Base-by-base conservation (phyloP, 2,888 invertebrate genomes). In the Chrysotoxum bicinctum region DNA sequence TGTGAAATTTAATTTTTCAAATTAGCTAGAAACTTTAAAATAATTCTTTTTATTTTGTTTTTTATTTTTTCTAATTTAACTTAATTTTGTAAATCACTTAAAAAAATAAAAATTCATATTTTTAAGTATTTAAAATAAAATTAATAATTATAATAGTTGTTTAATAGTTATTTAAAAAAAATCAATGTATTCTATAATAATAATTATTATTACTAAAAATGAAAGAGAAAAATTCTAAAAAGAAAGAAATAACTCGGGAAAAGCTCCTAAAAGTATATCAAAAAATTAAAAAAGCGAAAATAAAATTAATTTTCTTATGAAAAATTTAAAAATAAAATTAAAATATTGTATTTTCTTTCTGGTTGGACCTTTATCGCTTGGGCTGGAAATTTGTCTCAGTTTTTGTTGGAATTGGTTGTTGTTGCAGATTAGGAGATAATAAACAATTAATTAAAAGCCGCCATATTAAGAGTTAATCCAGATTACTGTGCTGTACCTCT, bases 91-190 rank as follows among this genome's bases (percentile, higher is more conserved):
- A 80, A 80, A 80, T 85, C 62, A 43, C 76, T 26, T 76, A 62
- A 69, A 35, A 48, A 56, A n/a, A 26, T 5, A 54, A 54, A 16
- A 35, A 64, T 69, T 68, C 35, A 62, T 16, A 43, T 60, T 56
- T 21, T 72, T 85, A 85, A 81, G 85, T 85, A 85, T 85, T 85
- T 85, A 85, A 85, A 73, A 40, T 43, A 16, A 50, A 62, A 70
- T 26, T 62, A 66, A 58, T 26, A 60, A 32, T 35, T 54, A 23
- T 50, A 37, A 62, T 77, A 77, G 60, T 73, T 78, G 79, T 84
- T 74, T 79, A 79, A 56, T 82, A 73, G 77, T 40, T 83, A 83
- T 78, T 78, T 83, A 72, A 74, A 78, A 78, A 30, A 48, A 66
- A 26, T 40, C 8, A 68, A 60, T 73, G 72, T 68, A 78, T 50